A percentile compares a stretch with the other conserved stretches of the same genome.
Conservation (phyloP, 2,888 invertebrate species). For the Pristionchus maxplancki region DNA sequence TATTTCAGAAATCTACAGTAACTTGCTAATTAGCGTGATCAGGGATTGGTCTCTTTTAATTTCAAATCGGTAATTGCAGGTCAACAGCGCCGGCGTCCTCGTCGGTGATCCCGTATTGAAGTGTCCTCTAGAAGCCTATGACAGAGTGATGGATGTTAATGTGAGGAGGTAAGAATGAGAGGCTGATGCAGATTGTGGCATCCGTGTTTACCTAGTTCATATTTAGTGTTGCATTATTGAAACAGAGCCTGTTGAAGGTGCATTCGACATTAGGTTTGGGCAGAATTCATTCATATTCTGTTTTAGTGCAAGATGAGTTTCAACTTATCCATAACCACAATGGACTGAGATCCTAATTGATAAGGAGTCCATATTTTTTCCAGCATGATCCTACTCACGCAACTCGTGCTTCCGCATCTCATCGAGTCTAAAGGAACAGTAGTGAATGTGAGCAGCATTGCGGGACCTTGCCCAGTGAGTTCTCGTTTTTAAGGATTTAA, state of each 20-base stretch:
- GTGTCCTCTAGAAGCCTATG: conserved; percentile 83
- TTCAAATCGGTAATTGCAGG: conserved; percentile 54
- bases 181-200: too few relatives aligned
- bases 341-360: too few relatives aligned
- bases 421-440: conserved; percentile 84
- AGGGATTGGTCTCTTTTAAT: background rate
- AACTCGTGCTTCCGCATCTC: conserved; percentile 71
- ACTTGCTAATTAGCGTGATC: background rate
- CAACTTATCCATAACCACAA: too few relatives aligned
- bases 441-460: conserved; percentile 95
- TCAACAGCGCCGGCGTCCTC: conserved; percentile 74
- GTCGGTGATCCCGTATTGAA: conserved; percentile 66
- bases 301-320: too few relatives aligned
- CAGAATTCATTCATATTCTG: too few relatives aligned
- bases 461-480: conserved; percentile 86
- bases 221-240: too few relatives aligned
- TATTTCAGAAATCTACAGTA: too few relatives aligned
- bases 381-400: conserved; percentile 72
- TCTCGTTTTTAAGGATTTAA: too few relatives aligned
- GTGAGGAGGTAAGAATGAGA: conserved; percentile 76
- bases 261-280: too few relatives aligned
- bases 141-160: conserved; percentile 91
- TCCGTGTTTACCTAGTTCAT: too few relatives aligned
- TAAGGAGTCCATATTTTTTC: too few relatives aligned
- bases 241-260: too few relatives aligned